Evolutionary conservation across 2,888 invertebrate genomes (phyloP).

Genomic region (Molanna angustata): DNA sequence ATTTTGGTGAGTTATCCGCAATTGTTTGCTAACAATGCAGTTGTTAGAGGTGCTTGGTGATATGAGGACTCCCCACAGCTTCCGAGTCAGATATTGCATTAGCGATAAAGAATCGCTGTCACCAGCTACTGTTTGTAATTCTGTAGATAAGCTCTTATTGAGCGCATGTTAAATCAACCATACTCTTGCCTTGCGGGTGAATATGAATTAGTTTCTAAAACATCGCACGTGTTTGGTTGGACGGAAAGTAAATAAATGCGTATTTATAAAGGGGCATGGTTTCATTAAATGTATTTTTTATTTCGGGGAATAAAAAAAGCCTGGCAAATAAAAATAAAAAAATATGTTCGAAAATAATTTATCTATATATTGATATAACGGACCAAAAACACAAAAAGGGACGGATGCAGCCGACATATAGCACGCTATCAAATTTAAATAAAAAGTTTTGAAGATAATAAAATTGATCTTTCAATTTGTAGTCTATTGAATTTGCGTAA

Average conservation of each 20-base stretch:
- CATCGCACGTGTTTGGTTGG: conserved; percentile 10
- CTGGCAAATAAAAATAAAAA: too few relatives aligned
- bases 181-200: conserved; percentile 14
- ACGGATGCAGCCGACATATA: too few relatives aligned
- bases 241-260: conserved; percentile 18
- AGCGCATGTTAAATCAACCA: conserved; percentile 28
- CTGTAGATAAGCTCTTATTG: conserved; percentile 24
- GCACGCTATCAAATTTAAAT: too few relatives aligned
- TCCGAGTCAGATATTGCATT: conserved; percentile 14
- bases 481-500: too few relatives aligned
- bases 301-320: too few relatives aligned
- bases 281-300: too few relatives aligned
- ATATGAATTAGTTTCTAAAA: conserved; percentile 23
- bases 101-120: conserved; percentile 15
- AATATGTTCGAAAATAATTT: too few relatives aligned
- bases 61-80: neutral
- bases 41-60: neutral
- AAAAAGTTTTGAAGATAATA: too few relatives aligned
- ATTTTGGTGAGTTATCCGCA: too few relatives aligned
- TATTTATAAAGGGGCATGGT: conserved; percentile 11
- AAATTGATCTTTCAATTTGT: too few relatives aligned
- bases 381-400: too few relatives aligned
- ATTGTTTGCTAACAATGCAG: neutral
- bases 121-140: conserved; percentile 14
- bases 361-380: too few relatives aligned